These are phyloP conservation scores for Colistium nudipinnis DNA, from an alignment of 2,113 vertebrate genomes.

Conservation along the genomic window DNA sequence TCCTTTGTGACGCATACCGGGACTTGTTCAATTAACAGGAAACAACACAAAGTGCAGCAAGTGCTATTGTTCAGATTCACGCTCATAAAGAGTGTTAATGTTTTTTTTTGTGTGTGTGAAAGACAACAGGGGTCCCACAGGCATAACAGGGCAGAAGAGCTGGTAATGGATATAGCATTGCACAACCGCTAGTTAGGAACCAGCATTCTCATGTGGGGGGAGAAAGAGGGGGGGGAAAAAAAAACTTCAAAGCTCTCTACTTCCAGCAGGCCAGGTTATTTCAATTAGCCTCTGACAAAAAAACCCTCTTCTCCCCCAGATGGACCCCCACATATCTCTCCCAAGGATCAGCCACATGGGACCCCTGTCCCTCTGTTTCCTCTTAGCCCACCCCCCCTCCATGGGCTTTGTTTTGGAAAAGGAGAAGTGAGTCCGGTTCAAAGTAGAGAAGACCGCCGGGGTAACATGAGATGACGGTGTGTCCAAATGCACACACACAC, in stretches of 20 bases:
- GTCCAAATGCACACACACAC: conserved; percentile 1
- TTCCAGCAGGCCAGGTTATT: conserved; percentile 63
- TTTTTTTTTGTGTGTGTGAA: conserved; percentile 29
- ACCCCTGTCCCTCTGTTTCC: conserved; percentile 51
- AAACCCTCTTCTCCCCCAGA: conserved; percentile 41
- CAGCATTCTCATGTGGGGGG: conserved; percentile 24
- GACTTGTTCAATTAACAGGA: conserved; percentile 13
- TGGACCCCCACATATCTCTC: conserved; percentile 67
- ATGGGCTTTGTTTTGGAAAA: conserved; percentile 63
- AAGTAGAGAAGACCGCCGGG: conserved; percentile 36
- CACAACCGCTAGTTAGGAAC: conserved; percentile 51
- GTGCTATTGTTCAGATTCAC: conserved; percentile 4
- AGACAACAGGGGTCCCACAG: conserved; percentile 21
- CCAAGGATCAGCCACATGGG: conserved; percentile 48
- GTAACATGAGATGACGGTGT: conserved; percentile 57
- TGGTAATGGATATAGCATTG: conserved; percentile 48
- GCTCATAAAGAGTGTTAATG: conserved; percentile 8
- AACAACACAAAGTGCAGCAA: background rate
- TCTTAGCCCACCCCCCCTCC: conserved; percentile 27
- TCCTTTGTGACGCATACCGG: conserved; percentile 15
- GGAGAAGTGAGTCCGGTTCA: conserved; percentile 63
- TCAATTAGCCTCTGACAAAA: conserved; percentile 64
- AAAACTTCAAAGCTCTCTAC: conserved; percentile 66
- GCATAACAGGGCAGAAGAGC: conserved; percentile 4
- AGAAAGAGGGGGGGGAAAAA: background rate